phyloP scores from a whole-genome alignment of 2,113 vertebrate species.

The Cathartes aura region DNA sequence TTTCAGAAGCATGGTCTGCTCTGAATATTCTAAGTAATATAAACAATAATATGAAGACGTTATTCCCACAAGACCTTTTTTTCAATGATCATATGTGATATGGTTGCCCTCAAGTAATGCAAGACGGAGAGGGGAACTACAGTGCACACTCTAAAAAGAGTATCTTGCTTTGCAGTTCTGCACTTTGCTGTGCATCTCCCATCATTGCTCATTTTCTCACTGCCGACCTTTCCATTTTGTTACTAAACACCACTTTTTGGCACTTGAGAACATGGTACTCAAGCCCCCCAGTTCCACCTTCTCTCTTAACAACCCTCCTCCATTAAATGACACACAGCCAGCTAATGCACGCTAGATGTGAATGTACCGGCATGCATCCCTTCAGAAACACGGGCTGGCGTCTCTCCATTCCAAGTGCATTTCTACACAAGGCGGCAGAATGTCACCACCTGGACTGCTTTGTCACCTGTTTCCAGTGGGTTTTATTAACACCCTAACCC shows the following conservation, averaged over 20 bases:
- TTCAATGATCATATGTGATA: accelerated
- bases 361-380: accelerated
- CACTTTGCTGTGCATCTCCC: accelerated
- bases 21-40: neutral
- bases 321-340: neutral
- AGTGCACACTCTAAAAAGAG: neutral
- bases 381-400: accelerated
- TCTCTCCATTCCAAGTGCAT: neutral
- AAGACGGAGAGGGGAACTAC: neutral
- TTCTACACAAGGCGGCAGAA: neutral
- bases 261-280: neutral
- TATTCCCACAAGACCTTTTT: neutral
- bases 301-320: neutral
- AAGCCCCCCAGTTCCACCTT: neutral
- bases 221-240: neutral
- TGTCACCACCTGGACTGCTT: neutral
- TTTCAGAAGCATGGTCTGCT: neutral
- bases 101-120: neutral
- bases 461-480: accelerated
- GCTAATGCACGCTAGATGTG: neutral
- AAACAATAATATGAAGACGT: neutral
- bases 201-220: neutral
- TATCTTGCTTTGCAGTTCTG: neutral
- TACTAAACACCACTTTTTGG: neutral
- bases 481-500: neutral